Evolutionary conservation across 2,888 invertebrate genomes (phyloP).

Genomic region (Falcaria lacertinaria): DNA sequence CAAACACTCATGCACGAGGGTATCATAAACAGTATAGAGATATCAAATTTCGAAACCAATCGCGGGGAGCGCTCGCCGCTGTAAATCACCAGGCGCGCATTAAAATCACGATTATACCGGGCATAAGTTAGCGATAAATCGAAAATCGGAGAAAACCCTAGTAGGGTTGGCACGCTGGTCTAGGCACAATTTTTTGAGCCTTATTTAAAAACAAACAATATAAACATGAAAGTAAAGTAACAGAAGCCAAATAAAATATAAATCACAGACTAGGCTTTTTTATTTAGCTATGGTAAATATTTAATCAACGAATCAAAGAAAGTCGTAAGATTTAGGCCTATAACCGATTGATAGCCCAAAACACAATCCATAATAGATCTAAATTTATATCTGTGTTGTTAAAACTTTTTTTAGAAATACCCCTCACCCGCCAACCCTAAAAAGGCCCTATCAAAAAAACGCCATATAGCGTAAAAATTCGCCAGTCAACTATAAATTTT

Average conservation of each 20-base stretch:
- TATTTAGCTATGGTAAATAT: no score
- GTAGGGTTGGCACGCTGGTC: conserved; percentile 20
- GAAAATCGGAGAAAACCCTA: conserved; percentile 52
- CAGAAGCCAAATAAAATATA: no score
- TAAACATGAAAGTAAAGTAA: no score
- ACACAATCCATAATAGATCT: no score
- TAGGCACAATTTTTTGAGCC: no score
- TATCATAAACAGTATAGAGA: conserved; percentile 69
- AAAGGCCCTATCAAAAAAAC: conserved; percentile 11
- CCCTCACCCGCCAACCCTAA: background rate
- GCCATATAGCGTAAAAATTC: conserved; percentile 38
- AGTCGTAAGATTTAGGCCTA: no score
- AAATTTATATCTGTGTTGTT: no score
- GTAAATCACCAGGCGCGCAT: conserved; percentile 68
- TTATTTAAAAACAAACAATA: no score
- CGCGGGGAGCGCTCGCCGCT: conserved; percentile 39
- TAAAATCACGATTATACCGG: conserved; percentile 76
- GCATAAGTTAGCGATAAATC: conserved; percentile 75
- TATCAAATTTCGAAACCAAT: conserved; percentile 77
- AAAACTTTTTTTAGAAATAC: no score
- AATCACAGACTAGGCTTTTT: no score
- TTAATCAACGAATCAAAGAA: no score
- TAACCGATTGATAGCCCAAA: no score
- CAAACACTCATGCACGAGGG: conserved; percentile 46
- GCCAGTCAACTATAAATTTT: conserved; percentile 57